These are phyloP conservation scores for Drosophila lowei DNA, from an alignment of 1,140 invertebrate genomes.

Conservation along the genomic window DNA sequence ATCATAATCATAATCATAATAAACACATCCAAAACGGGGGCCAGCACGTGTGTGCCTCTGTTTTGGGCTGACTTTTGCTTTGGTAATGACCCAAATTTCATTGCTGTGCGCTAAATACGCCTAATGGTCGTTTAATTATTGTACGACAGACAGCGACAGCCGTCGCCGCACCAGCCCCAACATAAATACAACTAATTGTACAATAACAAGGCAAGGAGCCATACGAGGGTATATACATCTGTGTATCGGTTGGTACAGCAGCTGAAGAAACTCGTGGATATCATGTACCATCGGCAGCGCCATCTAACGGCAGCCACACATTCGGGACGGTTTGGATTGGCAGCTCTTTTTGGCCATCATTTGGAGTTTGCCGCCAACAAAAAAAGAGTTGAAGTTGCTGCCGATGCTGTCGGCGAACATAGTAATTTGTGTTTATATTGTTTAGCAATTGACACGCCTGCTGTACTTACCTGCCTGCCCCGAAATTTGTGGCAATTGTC, in stretches of 20 bases:
- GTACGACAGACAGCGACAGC: conserved; percentile 68
- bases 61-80: conserved; percentile 59
- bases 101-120: conserved; percentile 66
- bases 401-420: conserved; percentile 26
- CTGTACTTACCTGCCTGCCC: conserved; percentile 38
- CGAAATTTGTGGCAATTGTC: conserved; percentile 74
- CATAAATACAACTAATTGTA: conserved; percentile 79
- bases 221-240: conserved; percentile 15
- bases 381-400: conserved; percentile 22
- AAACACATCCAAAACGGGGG: conserved; percentile 66
- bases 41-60: conserved; percentile 64
- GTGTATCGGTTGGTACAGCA: too few relatives aligned
- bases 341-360: conserved; percentile 23
- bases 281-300: conserved; percentile 14
- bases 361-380: conserved; percentile 1
- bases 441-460: conserved; percentile 76
- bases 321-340: neutral
- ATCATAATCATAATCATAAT: conserved; percentile 72
- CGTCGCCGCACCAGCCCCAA: conserved; percentile 37
- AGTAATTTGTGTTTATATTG: conserved; percentile 76
- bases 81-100: conserved; percentile 80
- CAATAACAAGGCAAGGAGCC: conserved; percentile 65
- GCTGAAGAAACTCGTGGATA: too few relatives aligned
- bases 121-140: conserved; percentile 79
- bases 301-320: conserved; percentile 40